Percentiles rank a stretch among this genome's conserved stretches.
Conservation (phyloP, 2,797 vertebrate species). For the Novumbra hubbsi region DNA sequence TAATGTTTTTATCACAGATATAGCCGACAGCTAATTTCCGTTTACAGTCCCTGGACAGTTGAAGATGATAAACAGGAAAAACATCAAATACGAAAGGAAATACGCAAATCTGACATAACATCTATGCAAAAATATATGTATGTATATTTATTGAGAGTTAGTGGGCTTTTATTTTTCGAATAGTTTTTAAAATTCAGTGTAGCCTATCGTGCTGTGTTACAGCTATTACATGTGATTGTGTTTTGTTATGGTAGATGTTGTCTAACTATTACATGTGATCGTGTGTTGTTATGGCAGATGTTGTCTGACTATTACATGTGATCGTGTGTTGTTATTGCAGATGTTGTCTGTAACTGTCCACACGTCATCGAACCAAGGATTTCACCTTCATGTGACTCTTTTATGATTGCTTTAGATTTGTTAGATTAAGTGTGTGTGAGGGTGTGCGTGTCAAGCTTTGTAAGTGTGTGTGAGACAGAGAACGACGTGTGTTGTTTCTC, state of each 20-base stretch:
- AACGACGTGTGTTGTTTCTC: conserved; percentile 48
- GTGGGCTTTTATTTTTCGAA: too few relatives aligned
- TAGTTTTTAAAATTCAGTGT: too few relatives aligned
- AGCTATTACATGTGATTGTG: not conserved
- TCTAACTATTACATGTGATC: not conserved
- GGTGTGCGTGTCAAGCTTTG: conserved; percentile 27
- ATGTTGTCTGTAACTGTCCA: conserved; percentile 21
- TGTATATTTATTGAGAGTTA: too few relatives aligned
- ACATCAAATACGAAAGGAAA: too few relatives aligned
- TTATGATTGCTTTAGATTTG: not conserved
- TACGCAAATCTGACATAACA: too few relatives aligned
- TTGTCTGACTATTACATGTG: not conserved
- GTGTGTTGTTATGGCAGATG: not conserved
- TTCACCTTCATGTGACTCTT: not conserved
- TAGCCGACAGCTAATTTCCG: too few relatives aligned
- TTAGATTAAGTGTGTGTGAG: conserved; percentile 7
- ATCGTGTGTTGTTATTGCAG: not conserved
- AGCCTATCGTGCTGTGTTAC: too few relatives aligned
- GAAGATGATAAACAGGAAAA: too few relatives aligned
- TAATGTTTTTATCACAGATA: too few relatives aligned
- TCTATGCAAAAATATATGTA: too few relatives aligned
- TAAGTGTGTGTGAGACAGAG: conserved; percentile 19
- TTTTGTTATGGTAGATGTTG: not conserved
- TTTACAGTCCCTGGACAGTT: too few relatives aligned
- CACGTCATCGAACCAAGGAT: not conserved